These are phyloP conservation scores for Apamea anceps DNA, from an alignment of 2,888 invertebrate genomes.

Conservation along the genomic window DNA sequence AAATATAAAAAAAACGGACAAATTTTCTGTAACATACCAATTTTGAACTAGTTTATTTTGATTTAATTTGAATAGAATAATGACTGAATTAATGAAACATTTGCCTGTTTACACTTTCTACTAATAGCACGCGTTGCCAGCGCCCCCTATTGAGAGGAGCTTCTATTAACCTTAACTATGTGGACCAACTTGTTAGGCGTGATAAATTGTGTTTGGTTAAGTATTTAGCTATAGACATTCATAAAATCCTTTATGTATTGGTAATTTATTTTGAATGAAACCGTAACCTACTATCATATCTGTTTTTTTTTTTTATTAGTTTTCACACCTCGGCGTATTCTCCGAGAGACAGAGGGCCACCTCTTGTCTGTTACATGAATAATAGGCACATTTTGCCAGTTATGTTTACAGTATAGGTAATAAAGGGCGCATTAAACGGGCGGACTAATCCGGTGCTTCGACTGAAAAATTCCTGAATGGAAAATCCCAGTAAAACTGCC, in stretches of 20 bases:
- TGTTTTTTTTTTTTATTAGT: not conserved
- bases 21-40: conserved; percentile 40
- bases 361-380: not conserved
- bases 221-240: conserved; percentile 35
- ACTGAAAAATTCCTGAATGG: not conserved
- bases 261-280: conserved; percentile 15
- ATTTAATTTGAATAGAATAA: conserved; percentile 49
- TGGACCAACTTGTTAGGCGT: conserved; percentile 37
- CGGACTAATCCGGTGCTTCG: not conserved
- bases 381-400: not conserved
- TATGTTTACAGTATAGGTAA: conserved; percentile 1
- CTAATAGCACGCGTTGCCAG: conserved; percentile 45
- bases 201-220: conserved; percentile 35
- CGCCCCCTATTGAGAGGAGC: conserved; percentile 30
- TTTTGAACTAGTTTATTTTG: conserved; percentile 43
- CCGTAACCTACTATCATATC: not conserved
- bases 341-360: not conserved
- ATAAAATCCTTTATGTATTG: conserved; percentile 22
- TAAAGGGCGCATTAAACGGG: not conserved
- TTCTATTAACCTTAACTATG: conserved; percentile 58
- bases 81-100: conserved; percentile 64
- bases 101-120: conserved; percentile 64
- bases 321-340: not conserved
- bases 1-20: conserved; percentile 8
- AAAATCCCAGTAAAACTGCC: not conserved